Percentiles rank a stretch among this genome's conserved stretches.
Evolutionary conservation across 2,797 vertebrate genomes (phyloP).

Genomic region (Rhinichthys osculus): DNA sequence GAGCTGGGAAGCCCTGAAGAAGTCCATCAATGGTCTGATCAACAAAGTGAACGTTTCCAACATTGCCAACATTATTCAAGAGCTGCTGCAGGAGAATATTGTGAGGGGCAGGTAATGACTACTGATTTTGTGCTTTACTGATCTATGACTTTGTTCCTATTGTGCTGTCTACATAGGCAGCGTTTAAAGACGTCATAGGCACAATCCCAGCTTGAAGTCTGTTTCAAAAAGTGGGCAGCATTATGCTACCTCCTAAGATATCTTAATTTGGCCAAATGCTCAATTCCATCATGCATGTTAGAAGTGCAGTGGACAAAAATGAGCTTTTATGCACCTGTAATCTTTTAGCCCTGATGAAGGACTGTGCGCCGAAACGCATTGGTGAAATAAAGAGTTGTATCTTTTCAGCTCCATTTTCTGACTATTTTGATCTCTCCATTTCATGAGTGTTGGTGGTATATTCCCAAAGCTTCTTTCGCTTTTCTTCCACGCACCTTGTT

Average conservation of each 20-base stretch:
- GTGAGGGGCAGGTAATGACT: conserved; percentile 89
- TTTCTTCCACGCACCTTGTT: too few relatives aligned
- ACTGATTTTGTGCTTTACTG: background rate
- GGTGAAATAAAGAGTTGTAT: too few relatives aligned
- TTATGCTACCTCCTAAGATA: background rate
- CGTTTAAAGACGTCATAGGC: background rate
- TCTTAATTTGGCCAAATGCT: background rate
- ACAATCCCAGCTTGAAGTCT: background rate
- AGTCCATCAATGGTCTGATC: conserved; percentile 97
- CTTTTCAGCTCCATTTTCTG: too few relatives aligned
- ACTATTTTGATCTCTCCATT: too few relatives aligned
- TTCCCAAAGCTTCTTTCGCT: too few relatives aligned
- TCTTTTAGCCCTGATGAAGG: too few relatives aligned
- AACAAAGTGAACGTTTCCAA: conserved; percentile 99
- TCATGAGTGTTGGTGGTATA: too few relatives aligned
- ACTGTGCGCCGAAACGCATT: too few relatives aligned
- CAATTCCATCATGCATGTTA: background rate
- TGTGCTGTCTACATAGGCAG: background rate
- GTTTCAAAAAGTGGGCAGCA: background rate
- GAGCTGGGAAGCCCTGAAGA: conserved; percentile 99
- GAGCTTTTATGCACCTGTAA: too few relatives aligned
- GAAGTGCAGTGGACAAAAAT: background rate
- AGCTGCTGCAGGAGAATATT: conserved; percentile 97
- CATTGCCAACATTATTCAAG: conserved; percentile 94
- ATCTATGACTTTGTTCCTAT: background rate